Percentiles rank a stretch among this genome's conserved stretches.
Conservation (phyloP, 2,797 vertebrate genomes). For the Sphenopsis melanotis region DNA sequence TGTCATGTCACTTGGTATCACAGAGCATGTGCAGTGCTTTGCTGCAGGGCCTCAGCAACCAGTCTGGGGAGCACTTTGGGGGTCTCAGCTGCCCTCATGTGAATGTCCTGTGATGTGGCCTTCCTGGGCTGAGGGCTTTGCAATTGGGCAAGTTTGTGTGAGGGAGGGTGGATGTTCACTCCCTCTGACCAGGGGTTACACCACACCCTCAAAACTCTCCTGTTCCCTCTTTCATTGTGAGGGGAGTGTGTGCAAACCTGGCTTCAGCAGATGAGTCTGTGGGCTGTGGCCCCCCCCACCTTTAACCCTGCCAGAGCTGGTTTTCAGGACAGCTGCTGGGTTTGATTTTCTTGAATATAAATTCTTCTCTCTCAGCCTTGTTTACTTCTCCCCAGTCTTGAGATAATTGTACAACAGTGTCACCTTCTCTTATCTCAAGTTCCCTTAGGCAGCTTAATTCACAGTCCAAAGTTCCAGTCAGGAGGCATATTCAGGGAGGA, state of each 20-base stretch:
- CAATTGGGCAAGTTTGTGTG: not conserved
- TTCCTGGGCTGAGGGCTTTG: not conserved
- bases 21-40: not conserved
- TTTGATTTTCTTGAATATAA: not conserved
- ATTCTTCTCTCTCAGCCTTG: not conserved
- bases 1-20: not conserved
- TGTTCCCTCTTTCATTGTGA: fast-evolving
- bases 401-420: no score
- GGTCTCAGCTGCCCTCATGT: not conserved
- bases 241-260: no score
- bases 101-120: no score
- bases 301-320: not conserved
- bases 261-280: not conserved
- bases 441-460: not conserved
- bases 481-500: not conserved
- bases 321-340: not conserved
- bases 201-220: not conserved
- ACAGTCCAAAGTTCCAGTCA: not conserved
- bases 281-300: not conserved
- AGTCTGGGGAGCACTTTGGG: not conserved
- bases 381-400: not conserved
- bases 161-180: not conserved
- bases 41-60: not conserved
- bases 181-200: not conserved
- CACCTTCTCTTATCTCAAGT: not conserved